phyloP scores from a whole-genome alignment of 2,888 invertebrate species.

The Melolontha melolontha region DNA sequence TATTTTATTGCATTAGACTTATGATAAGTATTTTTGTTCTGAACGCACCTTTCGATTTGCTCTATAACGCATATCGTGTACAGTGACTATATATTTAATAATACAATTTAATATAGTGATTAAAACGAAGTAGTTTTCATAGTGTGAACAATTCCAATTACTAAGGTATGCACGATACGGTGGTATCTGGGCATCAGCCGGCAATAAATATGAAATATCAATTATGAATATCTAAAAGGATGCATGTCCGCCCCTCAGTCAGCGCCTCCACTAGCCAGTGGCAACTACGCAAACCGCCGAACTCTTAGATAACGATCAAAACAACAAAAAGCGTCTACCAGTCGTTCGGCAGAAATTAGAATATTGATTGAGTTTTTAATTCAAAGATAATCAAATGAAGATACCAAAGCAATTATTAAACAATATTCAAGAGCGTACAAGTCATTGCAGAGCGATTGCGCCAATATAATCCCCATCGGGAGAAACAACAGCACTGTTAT shows the following conservation, averaged over 20 bases:
- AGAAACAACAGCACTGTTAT: no score
- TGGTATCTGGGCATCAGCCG: conserved; percentile 20
- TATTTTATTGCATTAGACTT: no score
- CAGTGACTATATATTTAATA: conserved; percentile 10
- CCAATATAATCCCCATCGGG: no score
- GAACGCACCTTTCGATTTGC: neutral
- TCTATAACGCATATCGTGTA: neutral
- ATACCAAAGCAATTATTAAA: conserved; percentile 35
- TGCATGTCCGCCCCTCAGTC: conserved; percentile 58
- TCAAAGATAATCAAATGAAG: conserved; percentile 44
- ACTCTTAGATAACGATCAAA: conserved; percentile 22
- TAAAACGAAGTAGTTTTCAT: conserved; percentile 15
- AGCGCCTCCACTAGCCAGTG: conserved; percentile 49
- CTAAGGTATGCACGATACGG: conserved; percentile 26
- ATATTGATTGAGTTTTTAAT: conserved; percentile 45
- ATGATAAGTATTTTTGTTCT: no score
- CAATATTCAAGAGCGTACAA: conserved; percentile 20
- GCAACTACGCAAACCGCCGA: conserved; percentile 35
- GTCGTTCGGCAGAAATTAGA: conserved; percentile 42
- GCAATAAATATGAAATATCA: conserved; percentile 56
- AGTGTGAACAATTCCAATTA: conserved; percentile 36
- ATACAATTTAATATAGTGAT: neutral
- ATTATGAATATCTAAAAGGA: conserved; percentile 62
- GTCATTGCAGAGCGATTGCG: conserved; percentile 9
- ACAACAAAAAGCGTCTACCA: conserved; percentile 22